These are phyloP conservation scores for Acyrthosiphon pisum DNA, from an alignment of 1,140 invertebrate genomes.

Conservation along the genomic window DNA sequence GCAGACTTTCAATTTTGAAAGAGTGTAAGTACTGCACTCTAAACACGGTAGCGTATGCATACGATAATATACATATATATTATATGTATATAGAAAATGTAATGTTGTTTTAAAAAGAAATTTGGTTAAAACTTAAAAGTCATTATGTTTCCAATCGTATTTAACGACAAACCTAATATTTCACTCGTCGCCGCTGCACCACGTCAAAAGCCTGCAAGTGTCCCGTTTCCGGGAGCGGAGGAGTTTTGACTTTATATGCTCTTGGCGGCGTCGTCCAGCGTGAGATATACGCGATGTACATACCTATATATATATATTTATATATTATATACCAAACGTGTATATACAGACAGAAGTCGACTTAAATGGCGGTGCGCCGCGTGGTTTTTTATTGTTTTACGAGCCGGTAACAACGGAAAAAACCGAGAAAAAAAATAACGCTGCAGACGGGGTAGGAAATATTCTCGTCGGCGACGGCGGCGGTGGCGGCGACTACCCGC, in stretches of 20 bases:
- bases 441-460: not conserved
- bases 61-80: no score
- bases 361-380: not conserved
- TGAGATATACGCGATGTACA: not conserved
- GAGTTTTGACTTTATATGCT: not conserved
- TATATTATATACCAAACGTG: not conserved
- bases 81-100: not conserved
- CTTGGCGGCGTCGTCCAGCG: not conserved
- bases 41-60: not conserved
- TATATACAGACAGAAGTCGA: conserved; percentile 6
- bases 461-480: not conserved
- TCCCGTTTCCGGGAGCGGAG: not conserved
- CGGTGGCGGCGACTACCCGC: not conserved
- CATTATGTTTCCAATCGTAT: not conserved
- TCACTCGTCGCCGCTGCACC: not conserved
- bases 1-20: not conserved
- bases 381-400: conserved; percentile 41
- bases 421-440: not conserved
- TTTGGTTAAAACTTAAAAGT: not conserved
- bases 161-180: not conserved
- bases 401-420: conserved; percentile 37
- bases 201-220: not conserved
- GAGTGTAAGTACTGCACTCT: not conserved
- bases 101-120: not conserved
- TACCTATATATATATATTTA: not conserved